Evolutionary conservation across 2,888 invertebrate genomes (phyloP), one percentile per base, ranked within the genome.

Genomic region (Drosophila leonis): DNA sequence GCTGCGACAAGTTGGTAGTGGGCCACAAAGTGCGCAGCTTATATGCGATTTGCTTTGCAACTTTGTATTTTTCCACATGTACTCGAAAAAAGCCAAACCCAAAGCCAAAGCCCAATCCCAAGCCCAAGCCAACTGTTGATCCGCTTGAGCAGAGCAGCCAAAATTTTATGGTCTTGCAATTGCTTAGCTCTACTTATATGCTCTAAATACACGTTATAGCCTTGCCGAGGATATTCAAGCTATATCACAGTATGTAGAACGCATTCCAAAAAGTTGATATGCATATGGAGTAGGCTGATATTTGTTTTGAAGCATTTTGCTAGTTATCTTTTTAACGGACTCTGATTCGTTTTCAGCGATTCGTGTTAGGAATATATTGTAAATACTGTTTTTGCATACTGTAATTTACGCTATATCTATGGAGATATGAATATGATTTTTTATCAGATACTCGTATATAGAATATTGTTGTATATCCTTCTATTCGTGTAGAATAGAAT

Each of bases 71-170:
- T 75, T 74, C 15, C 42, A 62, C 70, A 57, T 57, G 49, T 42
- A 39, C 51, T 71, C 69, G 46, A 70, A 70, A 60, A 29, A 51
- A 51, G 31, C 29, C 29, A 42, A 18, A 6, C 10, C 18, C 10
- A 41, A 9, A 18, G 20, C 12, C 41, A 35, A 20, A 51, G 20
- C 9, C 13, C 20, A 24, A 35, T 2, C 6, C 42, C 27, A 29
- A 10, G 13, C 52, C 55, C 59, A 73, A 75, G 69, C 85, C 83
- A 84, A 83, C 86, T 86, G 87, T 86, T 86, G 86, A 86, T 82
- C 78, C 68, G 55, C 61, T 70, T 65, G 59, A 67, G 77, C 42
- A n/a, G 54, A 63, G 35, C 42, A 52, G 39, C 57, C 49, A 67
- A 75, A 78, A 71, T 73, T 60, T 70, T 62, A 46, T 46, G 56